Percentiles rank a stretch among this genome's conserved stretches.
phyloP scores from a whole-genome alignment of 2,113 vertebrate genomes.

The Brienomyrus brachyistius region DNA sequence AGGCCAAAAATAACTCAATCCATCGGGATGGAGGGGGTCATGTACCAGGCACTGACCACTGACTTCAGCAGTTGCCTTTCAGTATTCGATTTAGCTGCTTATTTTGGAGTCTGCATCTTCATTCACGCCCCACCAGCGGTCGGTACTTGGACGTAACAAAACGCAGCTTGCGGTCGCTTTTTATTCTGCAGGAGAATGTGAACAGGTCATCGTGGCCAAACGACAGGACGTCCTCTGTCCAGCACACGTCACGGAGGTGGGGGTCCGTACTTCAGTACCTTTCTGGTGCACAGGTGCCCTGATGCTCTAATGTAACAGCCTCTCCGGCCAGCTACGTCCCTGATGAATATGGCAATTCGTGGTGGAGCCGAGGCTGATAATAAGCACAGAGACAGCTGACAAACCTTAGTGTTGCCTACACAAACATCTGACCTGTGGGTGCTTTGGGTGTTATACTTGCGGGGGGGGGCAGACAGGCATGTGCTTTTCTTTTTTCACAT shows the following conservation, averaged over 20 bases:
- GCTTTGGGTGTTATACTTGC: not conserved
- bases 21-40: not conserved
- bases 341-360: not conserved
- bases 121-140: not conserved
- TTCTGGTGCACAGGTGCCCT: not conserved
- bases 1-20: conserved; percentile 7
- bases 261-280: not conserved
- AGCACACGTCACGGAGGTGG: not conserved
- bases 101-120: not conserved
- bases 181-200: not conserved
- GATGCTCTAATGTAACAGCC: not conserved
- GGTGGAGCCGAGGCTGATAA: not conserved
- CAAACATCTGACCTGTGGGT: not conserved
- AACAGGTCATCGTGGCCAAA: not conserved
- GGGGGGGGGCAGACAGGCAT: not conserved
- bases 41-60: not conserved
- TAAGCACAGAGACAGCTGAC: not conserved
- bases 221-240: not conserved
- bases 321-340: not conserved
- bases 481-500: not conserved
- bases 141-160: not conserved
- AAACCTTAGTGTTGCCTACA: not conserved
- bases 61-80: not conserved
- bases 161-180: not conserved
- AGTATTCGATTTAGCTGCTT: not conserved